phyloP scores from a whole-genome alignment of 2,797 vertebrate genomes.

The Rhodeus uyekii region DNA sequence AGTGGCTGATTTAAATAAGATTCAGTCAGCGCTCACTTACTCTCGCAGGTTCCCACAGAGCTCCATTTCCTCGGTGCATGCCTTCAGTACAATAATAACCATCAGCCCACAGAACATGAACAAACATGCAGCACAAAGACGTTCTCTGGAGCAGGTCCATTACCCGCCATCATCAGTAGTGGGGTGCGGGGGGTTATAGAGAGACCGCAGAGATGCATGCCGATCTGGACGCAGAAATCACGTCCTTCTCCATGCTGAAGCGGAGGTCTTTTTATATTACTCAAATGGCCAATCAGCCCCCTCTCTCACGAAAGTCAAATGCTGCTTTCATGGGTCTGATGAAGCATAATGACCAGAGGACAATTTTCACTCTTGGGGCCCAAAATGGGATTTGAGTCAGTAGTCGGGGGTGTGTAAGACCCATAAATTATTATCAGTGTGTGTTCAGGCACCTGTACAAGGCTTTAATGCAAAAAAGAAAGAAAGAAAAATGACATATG shows the following conservation, averaged over 20 bases:
- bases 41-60: background rate
- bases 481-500: constrained; percentile 12
- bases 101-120: constrained; percentile 40
- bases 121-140: constrained; percentile 44
- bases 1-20: constrained; percentile 17
- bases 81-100: constrained; percentile 38
- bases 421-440: constrained; percentile 58
- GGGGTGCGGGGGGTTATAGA: constrained; percentile 37
- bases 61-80: constrained; percentile 7
- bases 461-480: constrained; percentile 45
- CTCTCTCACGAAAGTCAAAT: constrained; percentile 55
- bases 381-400: constrained; percentile 57
- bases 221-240: constrained; percentile 34
- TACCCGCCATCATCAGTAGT: constrained; percentile 41
- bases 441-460: constrained; percentile 45
- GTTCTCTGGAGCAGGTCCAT: constrained; percentile 36
- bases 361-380: constrained; percentile 56
- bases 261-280: constrained; percentile 49
- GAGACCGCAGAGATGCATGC: constrained; percentile 41
- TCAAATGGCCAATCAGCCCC: constrained; percentile 47
- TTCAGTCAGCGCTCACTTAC: background rate
- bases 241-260: constrained; percentile 49
- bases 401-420: constrained; percentile 47
- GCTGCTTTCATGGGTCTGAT: constrained; percentile 59
- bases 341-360: constrained; percentile 56